Conservation (phyloP, 2,888 invertebrate species). For the Caenorhabditis uteleia region DNA sequence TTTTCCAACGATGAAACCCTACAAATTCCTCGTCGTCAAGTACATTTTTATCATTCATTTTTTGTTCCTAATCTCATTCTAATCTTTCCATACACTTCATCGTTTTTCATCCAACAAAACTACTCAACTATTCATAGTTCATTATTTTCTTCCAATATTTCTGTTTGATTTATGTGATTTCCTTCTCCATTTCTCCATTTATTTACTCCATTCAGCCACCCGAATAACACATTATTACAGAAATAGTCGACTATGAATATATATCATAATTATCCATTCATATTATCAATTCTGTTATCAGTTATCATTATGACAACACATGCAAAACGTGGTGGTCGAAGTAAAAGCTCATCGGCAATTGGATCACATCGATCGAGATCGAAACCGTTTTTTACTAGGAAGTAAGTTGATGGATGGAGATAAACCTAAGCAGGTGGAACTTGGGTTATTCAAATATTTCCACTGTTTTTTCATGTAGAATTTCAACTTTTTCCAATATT, state of each 20-base stretch:
- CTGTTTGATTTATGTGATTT: slow-evolving; percentile 2
- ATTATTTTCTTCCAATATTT: neutral
- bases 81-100: too few relatives aligned
- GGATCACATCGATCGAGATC: slow-evolving; percentile 13
- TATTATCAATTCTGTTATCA: neutral
- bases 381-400: slow-evolving; percentile 31
- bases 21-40: too few relatives aligned
- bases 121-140: too few relatives aligned
- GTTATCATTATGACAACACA: too few relatives aligned
- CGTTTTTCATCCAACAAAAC: too few relatives aligned
- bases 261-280: neutral
- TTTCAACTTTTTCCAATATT: neutral
- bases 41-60: too few relatives aligned
- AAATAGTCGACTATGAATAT: neutral
- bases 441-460: neutral
- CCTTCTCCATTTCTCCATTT: neutral
- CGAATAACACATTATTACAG: neutral
- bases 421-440: neutral
- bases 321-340: slow-evolving; percentile 18
- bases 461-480: neutral
- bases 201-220: neutral
- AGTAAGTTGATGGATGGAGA: slow-evolving; percentile 11
- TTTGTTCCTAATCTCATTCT: too few relatives aligned
- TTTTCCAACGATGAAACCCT: too few relatives aligned
- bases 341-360: neutral